Evolutionary conservation across 2,113 vertebrate genomes (phyloP), one percentile per base, ranked within the genome.

Genomic region (Electrona antarctica): DNA sequence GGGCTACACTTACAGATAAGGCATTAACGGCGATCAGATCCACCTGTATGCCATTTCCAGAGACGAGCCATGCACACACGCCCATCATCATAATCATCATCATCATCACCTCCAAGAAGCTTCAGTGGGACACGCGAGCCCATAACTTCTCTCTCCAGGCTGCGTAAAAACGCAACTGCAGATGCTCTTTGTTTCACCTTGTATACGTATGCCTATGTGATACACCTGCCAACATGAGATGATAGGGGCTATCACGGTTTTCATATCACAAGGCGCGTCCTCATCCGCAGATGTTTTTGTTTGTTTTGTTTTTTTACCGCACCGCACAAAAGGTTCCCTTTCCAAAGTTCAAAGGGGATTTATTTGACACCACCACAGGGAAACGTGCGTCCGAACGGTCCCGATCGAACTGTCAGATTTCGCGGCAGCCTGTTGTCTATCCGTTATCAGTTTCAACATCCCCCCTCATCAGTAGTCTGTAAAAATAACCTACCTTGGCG

Each of bases 341-440:
- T 80, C 80, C 85, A 90, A 91, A 91, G 88, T 91, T 91, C 86
- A 87, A 89, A 86, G 83, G 67, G 79, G 69, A 83, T 82, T 70
- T 57, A 67, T 73, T 73, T 4, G 5, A 67, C 21, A 21, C 79
- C 61, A 75, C 65, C 59, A 60, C 71, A 73, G 71, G 74, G 77
- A 66, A 85, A 72, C 71, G 79, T 78, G 83, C 85, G 70, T 83
- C 57, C 21, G 82, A 79, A 90, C 86, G 82, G 72, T 84, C 78
- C 77, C 70, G 21, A 21, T 21, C 21, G 71, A 80, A 90, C 85
- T 86, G 87, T 74, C 86, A 87, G 84, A 86, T 84, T 73, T 54
- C 70, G 55, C 83, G 79, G 83, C 87, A 85, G 82, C 75, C 73
- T 81, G 78, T 75, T 70, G 76, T 67, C 71, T 48, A 83, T 11